Percentiles rank a stretch among this genome's conserved stretches.
Conservation (phyloP, 2,888 invertebrate species). For the Monoplex corrugatus region DNA sequence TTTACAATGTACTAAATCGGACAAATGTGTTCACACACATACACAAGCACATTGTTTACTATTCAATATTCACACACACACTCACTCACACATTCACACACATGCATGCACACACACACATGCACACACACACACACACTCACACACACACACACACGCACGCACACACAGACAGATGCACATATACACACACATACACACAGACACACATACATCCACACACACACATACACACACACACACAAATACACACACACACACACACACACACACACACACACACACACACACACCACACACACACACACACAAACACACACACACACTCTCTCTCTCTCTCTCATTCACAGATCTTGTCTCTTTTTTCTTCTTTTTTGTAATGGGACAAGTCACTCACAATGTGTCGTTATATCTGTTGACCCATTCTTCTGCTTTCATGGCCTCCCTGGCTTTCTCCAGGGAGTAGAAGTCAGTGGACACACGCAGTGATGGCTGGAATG, state of each 20-base stretch:
- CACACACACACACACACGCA: neutral
- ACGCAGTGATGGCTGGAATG: conserved; percentile 78
- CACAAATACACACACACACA: conserved; percentile 29
- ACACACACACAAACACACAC: neutral
- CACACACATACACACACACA: conserved; percentile 27
- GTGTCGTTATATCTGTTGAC: conserved; percentile 78
- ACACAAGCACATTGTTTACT: neutral
- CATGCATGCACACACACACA: neutral
- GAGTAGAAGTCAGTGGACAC: conserved; percentile 79
- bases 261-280: conserved; percentile 21
- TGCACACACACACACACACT: conserved; percentile 24
- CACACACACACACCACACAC: neutral
- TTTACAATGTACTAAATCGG: no score
- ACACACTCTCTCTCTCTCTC: neutral
- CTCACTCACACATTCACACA: neutral
- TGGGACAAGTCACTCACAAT: conserved; percentile 68
- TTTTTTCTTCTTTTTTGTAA: no score
- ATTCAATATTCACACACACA: no score
- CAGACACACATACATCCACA: neutral
- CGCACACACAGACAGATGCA: neutral
- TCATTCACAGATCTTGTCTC: neutral
- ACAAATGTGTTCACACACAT: neutral
- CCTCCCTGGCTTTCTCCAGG: conserved; percentile 77
- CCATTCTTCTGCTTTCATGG: conserved; percentile 80
- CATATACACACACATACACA: no score